These are phyloP conservation scores for Mastigias papua DNA, from an alignment of 30 jellyfish, hydroid and myxozoan genomes.

Conservation along the genomic window DNA sequence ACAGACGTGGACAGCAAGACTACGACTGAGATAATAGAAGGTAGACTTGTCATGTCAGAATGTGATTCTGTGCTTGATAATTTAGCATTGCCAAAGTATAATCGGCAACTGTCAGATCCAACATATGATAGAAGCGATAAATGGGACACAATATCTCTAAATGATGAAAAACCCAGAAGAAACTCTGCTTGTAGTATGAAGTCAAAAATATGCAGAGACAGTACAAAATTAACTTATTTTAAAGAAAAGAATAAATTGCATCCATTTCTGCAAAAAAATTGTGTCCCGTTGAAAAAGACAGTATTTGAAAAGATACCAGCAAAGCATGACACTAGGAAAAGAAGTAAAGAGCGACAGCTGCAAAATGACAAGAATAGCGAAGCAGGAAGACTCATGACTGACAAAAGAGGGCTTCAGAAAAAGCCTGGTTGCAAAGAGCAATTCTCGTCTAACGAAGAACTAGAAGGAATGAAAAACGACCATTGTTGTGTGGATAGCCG, in stretches of 20 bases:
- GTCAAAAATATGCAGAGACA: neutral
- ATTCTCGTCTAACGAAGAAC: neutral
- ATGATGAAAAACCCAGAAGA: neutral
- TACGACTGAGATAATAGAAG: neutral
- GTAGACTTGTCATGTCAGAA: neutral
- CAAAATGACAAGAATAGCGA: neutral
- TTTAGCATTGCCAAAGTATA: neutral
- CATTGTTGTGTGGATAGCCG: too few relatives aligned
- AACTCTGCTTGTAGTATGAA: neutral
- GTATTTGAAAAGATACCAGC: neutral
- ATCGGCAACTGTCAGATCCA: neutral
- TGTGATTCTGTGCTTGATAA: neutral
- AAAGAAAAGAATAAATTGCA: neutral
- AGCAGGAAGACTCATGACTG: neutral
- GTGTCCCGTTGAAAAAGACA: neutral
- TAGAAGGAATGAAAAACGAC: neutral
- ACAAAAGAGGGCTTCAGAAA: neutral
- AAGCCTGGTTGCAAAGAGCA: neutral
- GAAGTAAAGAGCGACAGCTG: neutral
- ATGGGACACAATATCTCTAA: neutral
- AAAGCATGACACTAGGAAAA: neutral
- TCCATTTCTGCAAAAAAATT: neutral
- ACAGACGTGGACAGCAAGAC: neutral
- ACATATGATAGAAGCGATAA: neutral
- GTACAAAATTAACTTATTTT: neutral